These are phyloP conservation scores for Neoniphon sammara DNA, from an alignment of 2,797 vertebrate species.

Conservation along the genomic window DNA sequence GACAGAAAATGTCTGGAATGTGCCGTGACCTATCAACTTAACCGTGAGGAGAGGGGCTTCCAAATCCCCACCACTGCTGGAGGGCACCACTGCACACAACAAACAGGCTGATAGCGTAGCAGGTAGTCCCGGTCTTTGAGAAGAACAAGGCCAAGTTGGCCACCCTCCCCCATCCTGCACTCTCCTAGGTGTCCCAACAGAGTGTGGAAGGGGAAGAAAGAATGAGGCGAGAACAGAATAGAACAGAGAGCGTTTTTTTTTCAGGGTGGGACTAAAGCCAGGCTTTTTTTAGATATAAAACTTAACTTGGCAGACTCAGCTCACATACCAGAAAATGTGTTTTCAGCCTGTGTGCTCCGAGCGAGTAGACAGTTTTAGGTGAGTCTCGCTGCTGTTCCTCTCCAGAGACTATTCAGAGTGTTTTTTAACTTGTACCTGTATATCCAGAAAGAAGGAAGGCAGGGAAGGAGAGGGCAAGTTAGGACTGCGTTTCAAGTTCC, in stretches of 20 bases:
- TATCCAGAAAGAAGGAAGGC: constrained; percentile 33
- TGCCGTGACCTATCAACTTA: constrained; percentile 70
- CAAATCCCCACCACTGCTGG: constrained; percentile 57
- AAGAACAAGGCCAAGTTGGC: constrained; percentile 57
- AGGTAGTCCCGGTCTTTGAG: constrained; percentile 46
- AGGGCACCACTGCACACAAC: constrained; percentile 59
- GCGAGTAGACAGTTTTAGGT: constrained; percentile 62
- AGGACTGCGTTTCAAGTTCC: constrained; percentile 52
- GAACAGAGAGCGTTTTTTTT: constrained; percentile 23
- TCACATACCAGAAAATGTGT: constrained; percentile 62
- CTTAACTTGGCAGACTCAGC: constrained; percentile 48
- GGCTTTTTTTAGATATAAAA: constrained; percentile 48
- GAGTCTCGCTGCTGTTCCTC: constrained; percentile 49
- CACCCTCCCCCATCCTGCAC: constrained; percentile 16
- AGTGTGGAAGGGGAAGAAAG: constrained; percentile 20
- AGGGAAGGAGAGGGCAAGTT: constrained; percentile 53
- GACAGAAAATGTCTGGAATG: constrained; percentile 79
- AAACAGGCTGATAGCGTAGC: constrained; percentile 44
- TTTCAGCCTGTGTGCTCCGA: constrained; percentile 46
- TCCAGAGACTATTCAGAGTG: constrained; percentile 41
- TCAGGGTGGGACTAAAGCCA: constrained; percentile 32
- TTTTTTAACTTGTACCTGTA: constrained; percentile 46
- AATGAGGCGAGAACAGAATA: constrained; percentile 29
- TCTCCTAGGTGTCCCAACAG: constrained; percentile 50
- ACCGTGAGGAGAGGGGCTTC: constrained; percentile 66